Base-by-base conservation (phyloP, 2,888 invertebrate genomes). In the Ephialtes manifestator region DNA sequence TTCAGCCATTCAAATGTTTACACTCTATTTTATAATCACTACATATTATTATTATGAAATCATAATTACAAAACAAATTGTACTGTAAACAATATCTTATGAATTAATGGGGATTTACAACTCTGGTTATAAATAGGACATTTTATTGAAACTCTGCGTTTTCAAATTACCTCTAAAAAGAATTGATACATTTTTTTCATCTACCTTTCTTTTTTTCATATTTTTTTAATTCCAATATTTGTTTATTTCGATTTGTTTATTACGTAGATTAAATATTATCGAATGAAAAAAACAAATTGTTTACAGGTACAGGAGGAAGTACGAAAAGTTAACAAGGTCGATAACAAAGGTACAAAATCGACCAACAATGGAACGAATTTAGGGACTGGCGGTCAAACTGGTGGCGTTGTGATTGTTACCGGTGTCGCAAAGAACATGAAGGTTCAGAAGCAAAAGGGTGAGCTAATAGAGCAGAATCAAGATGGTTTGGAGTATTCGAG, bases 381-480 rank as follows among this genome's bases (percentile, higher is more conserved):
- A 11, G 77, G 87, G 4, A 90, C 89, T n/a, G 85, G 89, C 11
- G 84, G 88, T 46, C 92, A 92, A 81, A 91, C 91, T 46, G 92
- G 94, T 80, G 96, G 97, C 18, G 96, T 98, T 1, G 97, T 98
- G 1, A 97, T 98, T 80, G 95, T 98, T 2, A 97, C 97, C 0
- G 98, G 98, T 7, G 96, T 97, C 5, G 97, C 98, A 0, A 98
- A 98, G 93, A 97, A 97, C 91, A 75, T 75, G 53, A 96, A 96
- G 87, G 95, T 96, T 46, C 95, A 96, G 35, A 97, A 97, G 89
- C 96, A 97, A 89, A 99, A 99, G 92, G 99, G 99, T 76, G 99
- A 99, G 94, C 95, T 99, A n/a, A 98, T 99, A 92, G 99, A 99
- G 94, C 99, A 99, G 93, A 99, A 99, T 94, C 98, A 99, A 94